Evolutionary conservation across 2,797 vertebrate genomes (phyloP).

Genomic region (Mergus octosetaceus): DNA sequence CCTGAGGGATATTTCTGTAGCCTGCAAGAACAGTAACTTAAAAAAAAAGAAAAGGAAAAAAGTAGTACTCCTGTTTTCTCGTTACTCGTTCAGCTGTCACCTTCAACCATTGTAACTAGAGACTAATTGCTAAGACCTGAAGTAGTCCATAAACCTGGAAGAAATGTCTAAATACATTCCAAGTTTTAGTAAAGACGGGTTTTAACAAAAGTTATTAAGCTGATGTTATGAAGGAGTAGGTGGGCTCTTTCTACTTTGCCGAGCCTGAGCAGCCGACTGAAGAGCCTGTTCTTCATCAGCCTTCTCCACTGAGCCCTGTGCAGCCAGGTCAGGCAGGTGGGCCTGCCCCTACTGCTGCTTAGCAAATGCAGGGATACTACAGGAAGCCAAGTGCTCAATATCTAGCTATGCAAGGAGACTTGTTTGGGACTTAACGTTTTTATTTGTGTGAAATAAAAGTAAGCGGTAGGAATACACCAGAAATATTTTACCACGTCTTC

Average conservation of each 20-base stretch:
- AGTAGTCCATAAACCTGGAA: slow-evolving; percentile 33
- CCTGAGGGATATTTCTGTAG: neutral
- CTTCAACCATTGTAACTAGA: neutral
- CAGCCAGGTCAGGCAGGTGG: neutral
- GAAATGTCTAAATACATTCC: neutral
- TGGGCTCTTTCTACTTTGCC: slow-evolving; percentile 47
- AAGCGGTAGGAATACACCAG: neutral
- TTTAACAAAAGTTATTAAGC: slow-evolving; percentile 54
- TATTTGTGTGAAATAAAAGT: slow-evolving; percentile 32
- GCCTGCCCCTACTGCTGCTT: neutral
- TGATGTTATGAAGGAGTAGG: slow-evolving; percentile 29
- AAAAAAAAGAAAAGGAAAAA: neutral
- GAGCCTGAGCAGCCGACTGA: slow-evolving; percentile 27
- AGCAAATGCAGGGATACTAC: neutral
- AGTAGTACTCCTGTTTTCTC: neutral
- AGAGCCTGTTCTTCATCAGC: neutral
- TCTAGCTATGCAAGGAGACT: neutral
- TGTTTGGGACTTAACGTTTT: neutral
- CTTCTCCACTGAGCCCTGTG: neutral
- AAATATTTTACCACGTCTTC: neutral
- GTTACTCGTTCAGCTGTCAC: neutral
- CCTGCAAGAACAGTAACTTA: neutral
- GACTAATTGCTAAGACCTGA: slow-evolving; percentile 39
- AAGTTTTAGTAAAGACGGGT: slow-evolving; percentile 28
- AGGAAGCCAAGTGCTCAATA: neutral